These are phyloP conservation scores for Gambusia affinis DNA, from an alignment of 2,113 vertebrate species.

Conservation along the genomic window DNA sequence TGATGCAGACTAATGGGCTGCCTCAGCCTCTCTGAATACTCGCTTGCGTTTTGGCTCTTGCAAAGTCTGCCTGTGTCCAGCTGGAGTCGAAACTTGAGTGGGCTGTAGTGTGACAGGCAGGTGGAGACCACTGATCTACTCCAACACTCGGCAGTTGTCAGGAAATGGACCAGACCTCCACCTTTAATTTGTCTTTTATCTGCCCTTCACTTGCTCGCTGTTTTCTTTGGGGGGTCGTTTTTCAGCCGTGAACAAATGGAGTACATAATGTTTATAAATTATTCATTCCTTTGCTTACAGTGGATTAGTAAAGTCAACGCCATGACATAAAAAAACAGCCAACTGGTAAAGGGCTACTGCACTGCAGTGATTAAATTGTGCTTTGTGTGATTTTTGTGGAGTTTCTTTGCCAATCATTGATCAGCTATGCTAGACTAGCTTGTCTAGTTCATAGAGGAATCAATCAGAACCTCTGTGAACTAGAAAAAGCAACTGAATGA, in stretches of 20 bases:
- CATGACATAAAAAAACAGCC: background rate
- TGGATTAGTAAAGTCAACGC: background rate
- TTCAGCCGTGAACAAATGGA: background rate
- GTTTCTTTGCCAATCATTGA: conserved; percentile 19
- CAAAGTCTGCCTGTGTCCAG: conserved; percentile 17
- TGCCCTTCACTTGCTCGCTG: background rate
- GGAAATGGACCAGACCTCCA: conserved; percentile 18
- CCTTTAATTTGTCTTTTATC: background rate
- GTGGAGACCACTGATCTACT: conserved; percentile 20
- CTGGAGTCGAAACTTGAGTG: conserved; percentile 14
- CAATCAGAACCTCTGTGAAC: conserved; percentile 44
- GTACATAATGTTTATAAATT: background rate
- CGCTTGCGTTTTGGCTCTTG: conserved; percentile 9
- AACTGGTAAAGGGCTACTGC: background rate
- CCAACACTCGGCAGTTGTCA: conserved; percentile 1
- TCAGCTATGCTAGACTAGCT: background rate
- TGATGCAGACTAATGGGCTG: conserved; percentile 61
- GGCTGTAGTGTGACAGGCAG: conserved; percentile 32
- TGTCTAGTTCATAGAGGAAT: conserved; percentile 43
- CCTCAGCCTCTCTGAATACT: conserved; percentile 30
- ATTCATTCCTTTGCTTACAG: background rate
- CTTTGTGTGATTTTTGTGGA: background rate
- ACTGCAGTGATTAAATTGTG: background rate
- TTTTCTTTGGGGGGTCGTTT: background rate
- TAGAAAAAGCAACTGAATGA: conserved; percentile 28